phyloP scores from a whole-genome alignment of 2,797 vertebrate species.

The Uromys caudimaculatus region DNA sequence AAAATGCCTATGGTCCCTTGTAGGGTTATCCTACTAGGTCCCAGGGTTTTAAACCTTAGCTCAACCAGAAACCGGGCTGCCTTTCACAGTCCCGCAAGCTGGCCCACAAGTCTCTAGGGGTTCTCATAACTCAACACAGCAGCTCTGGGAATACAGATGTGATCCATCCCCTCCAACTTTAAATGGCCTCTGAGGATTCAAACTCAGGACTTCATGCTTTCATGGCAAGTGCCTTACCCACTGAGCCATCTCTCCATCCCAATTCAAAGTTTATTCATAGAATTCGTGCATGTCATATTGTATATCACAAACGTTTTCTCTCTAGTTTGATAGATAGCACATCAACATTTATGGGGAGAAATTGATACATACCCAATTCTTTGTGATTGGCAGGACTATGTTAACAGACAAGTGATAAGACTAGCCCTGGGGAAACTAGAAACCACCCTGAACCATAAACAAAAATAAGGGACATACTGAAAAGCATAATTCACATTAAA shows the following conservation, averaged over 20 bases:
- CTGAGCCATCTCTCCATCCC: not conserved
- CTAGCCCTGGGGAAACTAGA: conserved; percentile 73
- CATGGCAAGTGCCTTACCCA: not conserved
- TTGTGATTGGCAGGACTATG: conserved; percentile 67
- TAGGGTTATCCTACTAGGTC: no score
- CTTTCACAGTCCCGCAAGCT: no score
- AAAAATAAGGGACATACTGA: conserved; percentile 65
- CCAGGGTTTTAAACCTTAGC: no score
- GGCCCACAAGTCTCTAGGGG: no score
- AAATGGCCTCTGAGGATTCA: not conserved
- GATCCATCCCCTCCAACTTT: not conserved
- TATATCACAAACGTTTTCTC: conserved; percentile 78
- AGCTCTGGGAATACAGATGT: not conserved
- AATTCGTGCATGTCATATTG: not conserved
- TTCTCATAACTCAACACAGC: not conserved
- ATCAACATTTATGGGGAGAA: conserved; percentile 77
- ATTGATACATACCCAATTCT: conserved; percentile 79
- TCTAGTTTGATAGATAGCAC: conserved; percentile 76
- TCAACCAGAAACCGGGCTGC: no score
- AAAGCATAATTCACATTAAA: conserved; percentile 61
- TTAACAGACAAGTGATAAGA: conserved; percentile 74
- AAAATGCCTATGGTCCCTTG: no score
- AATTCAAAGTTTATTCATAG: not conserved
- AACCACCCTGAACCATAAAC: conserved; percentile 75
- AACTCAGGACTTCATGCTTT: not conserved